Base-by-base conservation (phyloP, 2,888 invertebrate species). In the Nephrotoma guestfalica region DNA sequence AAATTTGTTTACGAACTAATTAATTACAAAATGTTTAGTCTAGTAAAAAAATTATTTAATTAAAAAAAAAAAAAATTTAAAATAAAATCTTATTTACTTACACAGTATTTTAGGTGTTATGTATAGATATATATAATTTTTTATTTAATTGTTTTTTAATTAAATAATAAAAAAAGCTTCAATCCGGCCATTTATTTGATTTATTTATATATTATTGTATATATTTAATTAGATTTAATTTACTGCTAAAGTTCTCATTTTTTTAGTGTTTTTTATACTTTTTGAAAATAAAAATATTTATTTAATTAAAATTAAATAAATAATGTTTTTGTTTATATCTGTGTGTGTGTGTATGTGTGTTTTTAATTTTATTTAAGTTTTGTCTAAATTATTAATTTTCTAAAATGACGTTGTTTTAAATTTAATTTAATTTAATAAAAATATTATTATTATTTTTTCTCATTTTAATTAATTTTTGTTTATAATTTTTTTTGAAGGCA, bases 401-500 rank as follows among this genome's bases (percentile, higher is more conserved):
- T 71, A 71, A 71, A 71, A 71, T 71, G 71, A 71, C 71, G 30
- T 71, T 71, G 71, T 51, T 71, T 71, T 71, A 71, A 71, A 71
- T 71, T 71, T 71, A 71, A 30, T 71, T 51, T 51, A 51, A 43
- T 43, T 51, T 84, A 41, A 15, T 84, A 84, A 84, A 84, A 41
- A 41, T 84, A 41, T 41, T 83, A 83, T 86, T 87, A 43, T 84
- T 57, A n/a, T 57, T 42, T 85, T 86, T 86, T 87, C 84, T 88
- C 88, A 88, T 86, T 51, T 57, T 86, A 87, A 18, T 86, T 85
- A 86, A 71, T 86, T 43, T 51, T 86, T 87, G 85, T 87, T 86
- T 87, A 87, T 47, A 85, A 84, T 51, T 87, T 86, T 86, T 88
- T 88, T 88, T 89, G 88, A 89, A 89, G 89, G 88, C 88, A 89